These are phyloP conservation scores for Phocoena sinus DNA, from an alignment of 2,113 vertebrate species.

Conservation along the genomic window DNA sequence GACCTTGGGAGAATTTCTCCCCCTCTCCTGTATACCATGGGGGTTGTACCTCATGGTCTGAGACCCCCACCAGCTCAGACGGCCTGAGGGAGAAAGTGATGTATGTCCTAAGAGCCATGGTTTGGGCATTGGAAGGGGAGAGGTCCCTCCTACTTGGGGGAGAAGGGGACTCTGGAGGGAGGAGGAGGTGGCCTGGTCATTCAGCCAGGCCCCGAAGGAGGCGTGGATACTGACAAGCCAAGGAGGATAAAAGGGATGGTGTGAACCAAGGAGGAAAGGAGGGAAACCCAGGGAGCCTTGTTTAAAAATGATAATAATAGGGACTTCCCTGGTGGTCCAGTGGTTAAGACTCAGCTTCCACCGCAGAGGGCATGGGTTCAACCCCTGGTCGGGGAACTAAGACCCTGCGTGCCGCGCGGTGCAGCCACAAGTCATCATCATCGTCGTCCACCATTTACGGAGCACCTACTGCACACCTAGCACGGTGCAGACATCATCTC, in stretches of 20 bases:
- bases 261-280: neutral
- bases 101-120: accelerated
- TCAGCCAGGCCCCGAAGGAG: neutral
- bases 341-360: too few relatives aligned
- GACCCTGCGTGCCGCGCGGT: accelerated
- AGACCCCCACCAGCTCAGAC: neutral
- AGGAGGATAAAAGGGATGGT: neutral
- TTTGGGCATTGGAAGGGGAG: neutral
- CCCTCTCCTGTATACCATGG: neutral
- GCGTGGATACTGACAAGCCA: neutral
- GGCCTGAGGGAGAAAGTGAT: neutral
- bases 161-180: neutral
- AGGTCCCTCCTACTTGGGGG: neutral
- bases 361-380: too few relatives aligned
- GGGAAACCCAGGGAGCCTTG: neutral
- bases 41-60: neutral
- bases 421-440: too few relatives aligned
- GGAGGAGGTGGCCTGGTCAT: neutral
- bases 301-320: neutral
- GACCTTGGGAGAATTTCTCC: neutral
- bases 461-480: neutral
- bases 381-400: too few relatives aligned
- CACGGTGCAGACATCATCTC: neutral
- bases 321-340: too few relatives aligned
- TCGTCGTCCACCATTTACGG: neutral